Evolutionary conservation across 2,888 invertebrate species (phyloP), one percentile per base, ranked within the genome.

Genomic region (Microchrysa polita): DNA sequence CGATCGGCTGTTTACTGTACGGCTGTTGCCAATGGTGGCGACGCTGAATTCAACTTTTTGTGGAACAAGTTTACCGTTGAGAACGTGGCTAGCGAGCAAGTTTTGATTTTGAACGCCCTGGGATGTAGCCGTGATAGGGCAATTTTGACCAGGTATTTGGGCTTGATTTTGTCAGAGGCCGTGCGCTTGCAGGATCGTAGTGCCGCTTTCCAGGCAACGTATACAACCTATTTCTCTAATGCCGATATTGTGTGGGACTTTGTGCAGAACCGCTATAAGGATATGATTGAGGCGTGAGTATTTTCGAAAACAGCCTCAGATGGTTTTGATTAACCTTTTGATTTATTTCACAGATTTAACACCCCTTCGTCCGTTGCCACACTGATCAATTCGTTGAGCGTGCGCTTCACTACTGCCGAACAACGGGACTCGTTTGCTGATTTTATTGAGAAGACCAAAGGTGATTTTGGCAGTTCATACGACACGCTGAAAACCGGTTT

Each of bases 1-100:
- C 90, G 92, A 69, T 83, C 87, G 23, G 87, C 89, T 67, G 92
- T 94, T 0, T 95, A 94, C 83, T 95, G 95, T 81, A 89, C 88
- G 20, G 93, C 88, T 1, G 86, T 95, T 9, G 88, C 89, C n/a
- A 81, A 88, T 40, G 93, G 92, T 0, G 85, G 84, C 0, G 79
- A 81, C n/a, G 81, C 81, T 0, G 90, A 92, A 76, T 95, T 92
- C 88, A 79, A 89, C 0, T 88, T 86, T 78, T 83, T 93, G 22
- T 92, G 91, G 88, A 77, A 85, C 0, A 87, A 89, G 76, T 93
- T 90, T 82, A 79, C 83, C 67, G 80, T 78, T 0, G 87, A 89
- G 67, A 88, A 88, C 44, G 88, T 91, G 0, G 90, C 91, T 53
- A 88, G 90, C 0, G 94, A 94, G 82, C 89, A 91, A 81, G 87